Percentiles rank a stretch among this genome's conserved stretches.
Conservation (phyloP, 35 echinoderm and acorn worm species). For the Heliocidaris erythrogramma region DNA sequence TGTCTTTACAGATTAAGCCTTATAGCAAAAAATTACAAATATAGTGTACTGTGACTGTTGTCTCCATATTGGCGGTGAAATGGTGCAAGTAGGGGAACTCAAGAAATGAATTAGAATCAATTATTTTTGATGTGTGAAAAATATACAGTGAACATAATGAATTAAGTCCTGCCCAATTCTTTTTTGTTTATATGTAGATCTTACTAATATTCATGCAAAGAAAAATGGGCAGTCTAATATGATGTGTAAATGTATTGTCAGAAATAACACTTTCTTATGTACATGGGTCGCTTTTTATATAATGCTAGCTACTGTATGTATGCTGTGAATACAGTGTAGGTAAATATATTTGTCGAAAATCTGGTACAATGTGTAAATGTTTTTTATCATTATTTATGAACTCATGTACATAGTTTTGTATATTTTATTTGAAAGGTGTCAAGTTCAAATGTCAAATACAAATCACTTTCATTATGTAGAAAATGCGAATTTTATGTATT, state of each 20-base stretch:
- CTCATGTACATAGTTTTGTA: slow-evolving; percentile 48
- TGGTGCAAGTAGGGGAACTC: too few relatives aligned
- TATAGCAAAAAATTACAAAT: not conserved
- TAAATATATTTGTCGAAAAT: not conserved
- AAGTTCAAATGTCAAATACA: not conserved
- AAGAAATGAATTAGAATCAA: too few relatives aligned
- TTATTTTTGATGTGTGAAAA: too few relatives aligned
- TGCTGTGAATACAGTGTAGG: not conserved
- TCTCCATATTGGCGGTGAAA: too few relatives aligned
- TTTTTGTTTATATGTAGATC: too few relatives aligned
- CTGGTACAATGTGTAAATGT: slow-evolving; percentile 32
- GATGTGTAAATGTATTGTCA: too few relatives aligned
- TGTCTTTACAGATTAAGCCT: not conserved
- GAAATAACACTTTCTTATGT: not conserved
- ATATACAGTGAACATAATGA: too few relatives aligned
- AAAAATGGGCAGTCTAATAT: too few relatives aligned
- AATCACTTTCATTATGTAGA: slow-evolving; percentile 12
- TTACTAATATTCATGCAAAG: too few relatives aligned
- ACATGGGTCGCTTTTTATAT: not conserved
- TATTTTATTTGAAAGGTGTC: slow-evolving; percentile 16
- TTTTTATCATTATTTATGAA: slow-evolving; percentile 45
- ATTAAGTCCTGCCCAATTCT: too few relatives aligned
- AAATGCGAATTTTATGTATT: slow-evolving; percentile 7
- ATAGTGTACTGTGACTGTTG: too few relatives aligned
- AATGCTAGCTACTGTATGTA: slow-evolving; percentile 8